Base-by-base conservation (phyloP, 2,888 invertebrate species). In the Rhamnusium bicolor region DNA sequence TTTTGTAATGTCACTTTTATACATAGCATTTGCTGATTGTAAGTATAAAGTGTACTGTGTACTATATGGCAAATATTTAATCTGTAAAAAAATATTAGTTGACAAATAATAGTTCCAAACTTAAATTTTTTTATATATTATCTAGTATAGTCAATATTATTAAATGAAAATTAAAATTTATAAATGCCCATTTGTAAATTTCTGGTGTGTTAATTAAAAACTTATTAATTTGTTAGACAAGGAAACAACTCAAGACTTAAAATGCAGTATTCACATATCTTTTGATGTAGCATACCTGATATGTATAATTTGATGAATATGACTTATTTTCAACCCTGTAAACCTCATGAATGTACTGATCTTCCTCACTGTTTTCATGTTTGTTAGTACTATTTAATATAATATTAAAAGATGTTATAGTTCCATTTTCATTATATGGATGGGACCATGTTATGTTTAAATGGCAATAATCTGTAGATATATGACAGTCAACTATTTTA, bases 401-500 rank as follows among this genome's bases (percentile, higher is more conserved):
- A 4, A 87, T 81, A 61, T 85, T 82, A 72, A 87, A 87, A 12
- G 77, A 70, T 6, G 80, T 84, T 46, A 87, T 87, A 1, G 84
- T 81, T 14, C 84, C 85, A 73, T 84, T 86, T 72, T 85, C 86
- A 58, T 83, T 51, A 63, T 84, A 84, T 0, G 87, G 87, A 80
- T 87, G 87, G 6, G 72, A 27, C 87, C 87, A 87, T 51, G 80
- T 83, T 32, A 87, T 75, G 71, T 86, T 86, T 40, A 87, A 72
- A 75, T 85, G 79, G 47, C 87, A 87, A 71, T 81, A 84, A 65
- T 85, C 84, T 0, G 73, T 76, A 12, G 56, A 69, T 8, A 76
- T 49, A 18, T 78, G 76, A 74, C 86, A 86, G 51, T 84, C 81
- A 3, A 84, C 82, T 12, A 85, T 81, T 78, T 81, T 79, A 69